These are phyloP conservation scores for Ctenopoma multispine DNA, from an alignment of 2,797 vertebrate species.

Conservation along the genomic window DNA sequence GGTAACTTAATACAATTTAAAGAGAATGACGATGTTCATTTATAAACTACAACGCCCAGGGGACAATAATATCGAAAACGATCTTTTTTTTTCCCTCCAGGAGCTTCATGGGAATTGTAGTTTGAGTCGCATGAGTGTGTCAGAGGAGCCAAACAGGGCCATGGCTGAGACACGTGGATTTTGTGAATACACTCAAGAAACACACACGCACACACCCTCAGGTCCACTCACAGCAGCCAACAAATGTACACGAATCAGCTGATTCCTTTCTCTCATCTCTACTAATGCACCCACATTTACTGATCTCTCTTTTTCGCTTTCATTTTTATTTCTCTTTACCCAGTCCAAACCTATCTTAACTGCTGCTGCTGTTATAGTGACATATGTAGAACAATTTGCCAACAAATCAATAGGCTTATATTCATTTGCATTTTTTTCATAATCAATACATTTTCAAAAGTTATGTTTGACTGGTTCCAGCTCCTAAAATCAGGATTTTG, in stretches of 20 bases:
- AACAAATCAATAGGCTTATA: not conserved
- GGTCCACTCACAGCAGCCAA: constrained; percentile 7
- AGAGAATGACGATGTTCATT: accelerated
- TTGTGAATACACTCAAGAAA: constrained; percentile 26
- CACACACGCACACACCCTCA: not conserved
- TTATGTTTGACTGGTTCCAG: not conserved
- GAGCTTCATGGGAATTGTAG: constrained; percentile 69
- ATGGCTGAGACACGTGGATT: constrained; percentile 81
- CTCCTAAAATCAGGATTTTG: not conserved
- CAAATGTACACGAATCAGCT: not conserved
- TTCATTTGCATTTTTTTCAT: not conserved
- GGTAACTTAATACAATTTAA: accelerated
- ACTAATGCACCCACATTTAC: not conserved
- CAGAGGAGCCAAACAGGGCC: constrained; percentile 47
- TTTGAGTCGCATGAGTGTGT: constrained; percentile 54
- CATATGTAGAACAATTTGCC: not conserved
- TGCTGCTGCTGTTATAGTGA: not conserved
- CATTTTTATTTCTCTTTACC: not conserved
- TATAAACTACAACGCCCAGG: constrained; percentile 73
- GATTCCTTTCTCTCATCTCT: not conserved
- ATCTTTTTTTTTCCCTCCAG: not conserved
- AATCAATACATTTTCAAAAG: not conserved
- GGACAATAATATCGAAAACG: no score
- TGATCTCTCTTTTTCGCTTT: not conserved
- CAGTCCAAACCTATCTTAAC: not conserved